phyloP scores from a whole-genome alignment of 1,140 invertebrate species.

The Drosophila athabasca region DNA sequence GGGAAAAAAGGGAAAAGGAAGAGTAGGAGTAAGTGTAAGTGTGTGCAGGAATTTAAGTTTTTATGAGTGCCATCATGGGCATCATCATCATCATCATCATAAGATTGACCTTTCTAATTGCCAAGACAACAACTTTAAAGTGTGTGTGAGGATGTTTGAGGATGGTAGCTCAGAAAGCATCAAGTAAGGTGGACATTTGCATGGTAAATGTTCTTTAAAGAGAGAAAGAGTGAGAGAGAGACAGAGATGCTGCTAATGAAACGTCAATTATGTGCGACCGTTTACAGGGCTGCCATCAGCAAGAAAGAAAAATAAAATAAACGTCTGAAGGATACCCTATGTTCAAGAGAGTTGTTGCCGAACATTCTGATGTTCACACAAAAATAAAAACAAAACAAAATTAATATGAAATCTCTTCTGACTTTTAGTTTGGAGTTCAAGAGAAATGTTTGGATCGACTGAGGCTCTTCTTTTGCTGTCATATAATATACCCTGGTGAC shows the following conservation, averaged over 20 bases:
- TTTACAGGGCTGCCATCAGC: conserved; percentile 19
- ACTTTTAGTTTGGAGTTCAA: not conserved
- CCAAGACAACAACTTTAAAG: conserved; percentile 57
- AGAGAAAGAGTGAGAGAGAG: conserved; percentile 28
- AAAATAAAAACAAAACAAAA: too few species aligned
- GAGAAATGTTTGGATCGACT: too few species aligned
- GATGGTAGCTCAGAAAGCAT: not conserved
- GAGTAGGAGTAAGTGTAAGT: conserved; percentile 24
- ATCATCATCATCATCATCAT: conserved; percentile 34
- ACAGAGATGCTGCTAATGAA: conserved; percentile 71
- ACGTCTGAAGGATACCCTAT: conserved; percentile 2
- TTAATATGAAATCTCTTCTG: too few species aligned
- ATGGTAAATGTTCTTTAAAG: conserved; percentile 53
- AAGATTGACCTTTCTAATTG: conserved; percentile 65
- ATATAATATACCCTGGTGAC: not conserved
- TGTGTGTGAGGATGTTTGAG: conserved; percentile 18
- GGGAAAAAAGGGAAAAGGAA: not conserved
- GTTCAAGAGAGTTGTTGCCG: too few species aligned
- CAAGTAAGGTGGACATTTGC: conserved; percentile 43
- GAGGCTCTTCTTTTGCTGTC: too few species aligned
- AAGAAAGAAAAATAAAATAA: not conserved
- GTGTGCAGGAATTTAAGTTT: conserved; percentile 40
- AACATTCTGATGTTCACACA: too few species aligned
- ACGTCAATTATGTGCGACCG: conserved; percentile 76
- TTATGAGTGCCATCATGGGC: conserved; percentile 36